Base-by-base conservation (phyloP, 2,113 vertebrate species). In the Oxyura jamaicensis region DNA sequence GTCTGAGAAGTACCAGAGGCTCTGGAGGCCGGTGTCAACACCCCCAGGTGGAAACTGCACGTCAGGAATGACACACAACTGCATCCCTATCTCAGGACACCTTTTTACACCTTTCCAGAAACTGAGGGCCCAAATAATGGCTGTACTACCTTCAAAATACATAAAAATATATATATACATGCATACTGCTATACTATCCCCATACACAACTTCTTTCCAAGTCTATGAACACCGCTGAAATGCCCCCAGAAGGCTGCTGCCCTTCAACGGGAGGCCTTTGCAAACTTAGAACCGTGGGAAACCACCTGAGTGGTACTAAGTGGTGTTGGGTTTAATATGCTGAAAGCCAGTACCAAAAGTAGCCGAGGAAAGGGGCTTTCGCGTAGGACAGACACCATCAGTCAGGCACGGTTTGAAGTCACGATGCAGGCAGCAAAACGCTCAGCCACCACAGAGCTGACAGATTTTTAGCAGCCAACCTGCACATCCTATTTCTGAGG, bases 1-100 rank as follows among this genome's bases (percentile, higher is more conserved):
- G 5, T 3, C 7, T 46, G 36, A 87, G 65, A 8, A 74, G 5
- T 3, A 48, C 18, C 50, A 42, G 59, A 75, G 46, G 59, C 39
- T 79, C 73, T 42, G 39, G n/a, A 75, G n/a, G 23, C 8, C 35
- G 20, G 4, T 23, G 7, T 2, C 8, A 39, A 53, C 3, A 50
- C 8, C 31, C 4, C 5, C 15, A n/a, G n/a, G 7, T 4, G 28
- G 1, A 6, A 55, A 50, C 25, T 68, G 26, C 13, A 3, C 23
- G 10, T 29, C 8, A 1, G 33, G 39, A 90, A 20, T 46, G 58
- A 29, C 0, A 0, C 48, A 60, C 41, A 83, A 33, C 33, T 16
- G 8, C 31, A 68, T 16, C 50, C 26, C 50, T 68, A 2, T 35
- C 50, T 68, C 80, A 48, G 4, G 6, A 8, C 13, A 35, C 2